These are phyloP conservation scores for Astropecten irregularis DNA, from an alignment of 53 echinoderm and acorn worm species.

Conservation along the genomic window DNA sequence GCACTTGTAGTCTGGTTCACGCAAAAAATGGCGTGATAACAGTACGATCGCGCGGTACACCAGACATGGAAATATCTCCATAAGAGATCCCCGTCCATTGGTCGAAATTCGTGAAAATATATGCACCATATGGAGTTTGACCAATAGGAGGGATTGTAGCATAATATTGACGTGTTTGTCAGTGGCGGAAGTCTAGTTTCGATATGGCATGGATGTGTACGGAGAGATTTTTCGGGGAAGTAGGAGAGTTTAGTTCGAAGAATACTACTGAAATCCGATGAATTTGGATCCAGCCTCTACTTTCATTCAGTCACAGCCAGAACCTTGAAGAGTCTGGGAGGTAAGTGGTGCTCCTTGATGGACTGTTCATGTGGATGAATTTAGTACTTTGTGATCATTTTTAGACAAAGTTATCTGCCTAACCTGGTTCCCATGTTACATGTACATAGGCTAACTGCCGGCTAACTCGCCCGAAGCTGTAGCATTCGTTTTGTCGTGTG, in stretches of 20 bases:
- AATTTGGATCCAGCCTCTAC: not conserved
- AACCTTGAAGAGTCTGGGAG: not conserved
- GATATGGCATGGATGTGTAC: not conserved
- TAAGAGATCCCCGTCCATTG: not conserved
- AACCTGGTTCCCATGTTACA: not conserved
- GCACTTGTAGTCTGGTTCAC: slow-evolving; percentile 8
- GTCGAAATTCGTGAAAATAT: not conserved
- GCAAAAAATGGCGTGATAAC: not conserved
- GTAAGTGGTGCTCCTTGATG: not conserved
- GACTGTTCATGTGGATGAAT: not conserved
- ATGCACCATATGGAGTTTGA: not conserved
- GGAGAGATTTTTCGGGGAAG: slow-evolving; percentile 14
- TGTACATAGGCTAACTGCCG: not conserved
- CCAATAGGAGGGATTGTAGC: not conserved
- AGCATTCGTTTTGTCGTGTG: no score
- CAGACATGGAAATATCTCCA: not conserved
- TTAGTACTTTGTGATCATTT: not conserved
- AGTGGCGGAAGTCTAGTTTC: slow-evolving; percentile 40
- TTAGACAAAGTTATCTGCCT: not conserved
- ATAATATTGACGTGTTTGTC: not conserved
- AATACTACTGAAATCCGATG: not conserved
- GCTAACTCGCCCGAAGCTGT: no score
- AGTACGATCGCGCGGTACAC: not conserved
- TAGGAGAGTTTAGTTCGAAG: not conserved
- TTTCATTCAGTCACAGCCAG: not conserved